A percentile compares a stretch with the other conserved stretches of the same genome.
Conservation (phyloP, 2,888 invertebrate genomes). For the Phortica magna region DNA sequence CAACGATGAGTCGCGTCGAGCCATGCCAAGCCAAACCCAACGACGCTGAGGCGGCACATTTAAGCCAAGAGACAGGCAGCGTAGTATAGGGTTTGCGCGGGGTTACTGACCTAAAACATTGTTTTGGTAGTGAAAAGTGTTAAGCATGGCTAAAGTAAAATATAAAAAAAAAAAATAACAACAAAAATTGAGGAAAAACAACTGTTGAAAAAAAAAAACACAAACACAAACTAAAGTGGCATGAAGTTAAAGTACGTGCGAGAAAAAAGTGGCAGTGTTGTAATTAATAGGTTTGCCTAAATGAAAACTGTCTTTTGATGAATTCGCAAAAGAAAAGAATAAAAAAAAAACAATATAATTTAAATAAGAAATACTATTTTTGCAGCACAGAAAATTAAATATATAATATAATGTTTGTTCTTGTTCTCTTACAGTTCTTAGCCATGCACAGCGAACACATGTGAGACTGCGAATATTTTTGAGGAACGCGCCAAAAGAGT, state of each 20-base stretch:
- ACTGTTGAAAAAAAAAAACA: constrained; percentile 6
- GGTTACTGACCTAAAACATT: constrained; percentile 63
- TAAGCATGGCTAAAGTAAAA: constrained; percentile 44
- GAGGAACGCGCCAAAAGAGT: neutral
- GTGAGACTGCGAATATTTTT: neutral
- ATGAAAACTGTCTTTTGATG: constrained; percentile 35
- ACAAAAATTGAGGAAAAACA: neutral
- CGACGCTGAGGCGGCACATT: neutral
- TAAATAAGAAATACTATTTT: too few relatives aligned
- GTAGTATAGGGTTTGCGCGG: constrained; percentile 34
- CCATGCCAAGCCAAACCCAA: neutral
- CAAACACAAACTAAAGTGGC: constrained; percentile 7
- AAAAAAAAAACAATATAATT: neutral
- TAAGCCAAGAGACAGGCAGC: neutral
- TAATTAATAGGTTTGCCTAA: constrained; percentile 43
- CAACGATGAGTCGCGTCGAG: neutral
- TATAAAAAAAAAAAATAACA: constrained; percentile 15
- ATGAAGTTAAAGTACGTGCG: constrained; percentile 30
- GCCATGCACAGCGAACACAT: neutral
- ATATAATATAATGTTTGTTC: neutral
- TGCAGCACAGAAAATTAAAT: too few relatives aligned
- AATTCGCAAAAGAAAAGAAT: constrained; percentile 29
- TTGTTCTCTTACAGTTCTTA: neutral
- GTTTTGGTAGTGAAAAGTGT: constrained; percentile 57
- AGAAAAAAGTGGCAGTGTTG: constrained; percentile 25